Conservation (phyloP, 2,113 vertebrate species). For the Lepus americanus region DNA sequence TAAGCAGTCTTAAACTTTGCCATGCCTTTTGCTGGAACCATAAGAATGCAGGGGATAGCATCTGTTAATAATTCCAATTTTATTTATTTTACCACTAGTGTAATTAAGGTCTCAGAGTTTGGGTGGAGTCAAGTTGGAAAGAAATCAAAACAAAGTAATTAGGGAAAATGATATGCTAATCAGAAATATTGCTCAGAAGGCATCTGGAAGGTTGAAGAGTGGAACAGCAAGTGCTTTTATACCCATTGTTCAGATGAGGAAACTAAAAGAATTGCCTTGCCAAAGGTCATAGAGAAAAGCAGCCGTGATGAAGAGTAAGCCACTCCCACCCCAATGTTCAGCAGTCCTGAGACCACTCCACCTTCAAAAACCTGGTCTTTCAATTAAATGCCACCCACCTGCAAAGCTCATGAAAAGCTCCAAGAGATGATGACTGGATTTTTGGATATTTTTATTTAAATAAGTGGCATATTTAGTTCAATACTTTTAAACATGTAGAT, state of each 20-base stretch:
- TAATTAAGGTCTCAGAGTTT: slow-evolving; percentile 35
- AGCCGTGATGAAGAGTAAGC: not conserved
- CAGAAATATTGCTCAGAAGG: not conserved
- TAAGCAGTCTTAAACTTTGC: not conserved
- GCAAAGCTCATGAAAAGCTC: not conserved
- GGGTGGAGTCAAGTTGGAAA: slow-evolving; percentile 39
- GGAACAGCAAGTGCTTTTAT: not conserved
- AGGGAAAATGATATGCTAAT: slow-evolving; percentile 27
- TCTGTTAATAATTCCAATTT: slow-evolving; percentile 58
- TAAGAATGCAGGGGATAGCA: slow-evolving; percentile 34
- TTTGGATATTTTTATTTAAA: not conserved
- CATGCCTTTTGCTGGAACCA: not conserved
- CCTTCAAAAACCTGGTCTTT: not conserved
- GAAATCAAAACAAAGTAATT: slow-evolving; percentile 63
- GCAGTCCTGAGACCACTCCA: not conserved
- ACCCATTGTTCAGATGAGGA: not conserved
- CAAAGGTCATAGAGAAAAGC: too few relatives aligned
- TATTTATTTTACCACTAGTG: slow-evolving; percentile 58
- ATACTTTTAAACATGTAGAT: not conserved
- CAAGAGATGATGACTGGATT: not conserved
- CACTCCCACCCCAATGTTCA: fast-evolving
- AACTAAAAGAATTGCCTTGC: not conserved
- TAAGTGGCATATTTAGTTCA: not conserved
- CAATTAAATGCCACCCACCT: not conserved
- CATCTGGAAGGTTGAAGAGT: not conserved